Percentiles rank a stretch among this genome's conserved stretches.
phyloP scores from a whole-genome alignment of 64 coral and sea anemone species.

The Porites lutea region DNA sequence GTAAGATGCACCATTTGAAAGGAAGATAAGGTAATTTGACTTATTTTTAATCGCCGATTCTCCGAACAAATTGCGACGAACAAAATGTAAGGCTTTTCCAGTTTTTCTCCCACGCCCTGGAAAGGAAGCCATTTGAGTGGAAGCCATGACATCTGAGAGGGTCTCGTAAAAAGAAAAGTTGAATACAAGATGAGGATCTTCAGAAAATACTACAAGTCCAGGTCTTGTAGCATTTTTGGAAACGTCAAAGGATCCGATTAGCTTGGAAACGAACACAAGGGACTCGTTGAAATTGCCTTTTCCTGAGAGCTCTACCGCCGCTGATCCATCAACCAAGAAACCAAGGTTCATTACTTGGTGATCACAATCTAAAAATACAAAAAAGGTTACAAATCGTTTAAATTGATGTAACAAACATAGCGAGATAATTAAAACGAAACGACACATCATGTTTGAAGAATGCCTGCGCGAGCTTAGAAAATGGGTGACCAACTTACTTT shows the following conservation, averaged over 20 bases:
- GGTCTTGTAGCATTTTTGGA: slow-evolving; percentile 1
- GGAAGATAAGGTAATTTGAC: not conserved
- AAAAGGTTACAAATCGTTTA: not conserved
- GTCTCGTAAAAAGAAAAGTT: not conserved
- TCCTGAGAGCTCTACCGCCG: not conserved
- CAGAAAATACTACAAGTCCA: slow-evolving; percentile 24
- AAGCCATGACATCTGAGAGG: not conserved
- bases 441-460: too few species aligned
- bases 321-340: slow-evolving; percentile 59
- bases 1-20: not conserved
- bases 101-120: not conserved
- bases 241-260: slow-evolving; percentile 31
- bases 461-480: too few species aligned
- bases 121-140: not conserved
- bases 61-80: not conserved
- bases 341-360: slow-evolving; percentile 16
- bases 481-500: too few species aligned
- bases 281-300: slow-evolving; percentile 38
- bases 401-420: too few species aligned
- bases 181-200: slow-evolving; percentile 16
- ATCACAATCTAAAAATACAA: not conserved
- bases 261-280: slow-evolving; percentile 16
- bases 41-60: not conserved
- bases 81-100: not conserved
- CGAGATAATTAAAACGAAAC: too few species aligned